A percentile compares a stretch with the other conserved stretches of the same genome.
These are phyloP conservation scores for Otus scops DNA, from an alignment of 2,797 vertebrate species.

Conservation along the genomic window DNA sequence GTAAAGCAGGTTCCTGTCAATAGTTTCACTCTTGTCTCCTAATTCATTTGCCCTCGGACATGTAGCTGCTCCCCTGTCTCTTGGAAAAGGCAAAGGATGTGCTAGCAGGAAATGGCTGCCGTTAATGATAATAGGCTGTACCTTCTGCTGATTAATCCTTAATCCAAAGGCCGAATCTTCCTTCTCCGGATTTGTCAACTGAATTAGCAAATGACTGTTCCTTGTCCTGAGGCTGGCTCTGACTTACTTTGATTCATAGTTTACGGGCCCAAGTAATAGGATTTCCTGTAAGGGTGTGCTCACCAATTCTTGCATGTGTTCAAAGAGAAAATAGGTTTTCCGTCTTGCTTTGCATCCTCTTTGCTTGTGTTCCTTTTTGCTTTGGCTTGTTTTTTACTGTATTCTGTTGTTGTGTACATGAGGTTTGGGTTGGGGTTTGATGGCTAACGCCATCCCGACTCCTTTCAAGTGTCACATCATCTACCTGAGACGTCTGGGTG, in stretches of 20 bases:
- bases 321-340: not conserved
- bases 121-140: not conserved
- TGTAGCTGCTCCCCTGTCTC: not conserved
- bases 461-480: not conserved
- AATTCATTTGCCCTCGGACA: not conserved
- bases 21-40: not conserved
- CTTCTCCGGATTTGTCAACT: not conserved
- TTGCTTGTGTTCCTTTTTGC: not conserved
- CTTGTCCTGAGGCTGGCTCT: not conserved
- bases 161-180: not conserved
- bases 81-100: not conserved
- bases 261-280: not conserved
- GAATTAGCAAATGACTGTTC: not conserved
- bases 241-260: not conserved
- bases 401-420: accelerated
- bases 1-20: not conserved
- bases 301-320: not conserved
- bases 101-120: not conserved
- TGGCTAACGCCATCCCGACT: not conserved
- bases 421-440: not conserved
- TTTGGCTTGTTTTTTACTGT: not conserved
- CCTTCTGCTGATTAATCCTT: not conserved
- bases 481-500: not conserved
- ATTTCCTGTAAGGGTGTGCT: not conserved
- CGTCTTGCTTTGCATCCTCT: not conserved